Evolutionary conservation across 1,140 invertebrate species (phyloP).

Genomic region (Bathynomus jamesi): DNA sequence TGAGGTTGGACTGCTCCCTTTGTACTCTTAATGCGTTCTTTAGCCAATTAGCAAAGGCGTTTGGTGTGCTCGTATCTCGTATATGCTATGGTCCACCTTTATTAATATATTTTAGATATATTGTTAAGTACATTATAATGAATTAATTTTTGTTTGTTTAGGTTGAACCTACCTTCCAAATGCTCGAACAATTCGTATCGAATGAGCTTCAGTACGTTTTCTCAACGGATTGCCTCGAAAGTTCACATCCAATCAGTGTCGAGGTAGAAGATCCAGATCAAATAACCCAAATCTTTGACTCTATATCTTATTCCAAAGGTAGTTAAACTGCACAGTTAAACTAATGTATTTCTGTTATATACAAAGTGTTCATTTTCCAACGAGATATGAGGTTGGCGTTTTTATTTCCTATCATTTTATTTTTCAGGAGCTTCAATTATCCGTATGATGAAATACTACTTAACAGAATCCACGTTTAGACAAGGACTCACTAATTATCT

Average conservation of each 20-base stretch:
- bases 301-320: constrained; percentile 86
- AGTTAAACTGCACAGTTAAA: constrained; percentile 53
- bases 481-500: constrained; percentile 69
- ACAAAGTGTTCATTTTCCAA: too few relatives aligned
- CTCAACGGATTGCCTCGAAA: constrained; percentile 72
- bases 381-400: too few relatives aligned
- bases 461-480: constrained; percentile 73
- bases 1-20: too few relatives aligned
- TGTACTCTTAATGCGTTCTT: too few relatives aligned
- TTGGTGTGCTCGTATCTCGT: too few relatives aligned
- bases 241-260: constrained; percentile 85
- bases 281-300: constrained; percentile 88
- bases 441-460: constrained; percentile 87
- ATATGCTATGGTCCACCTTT: too few relatives aligned
- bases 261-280: constrained; percentile 80
- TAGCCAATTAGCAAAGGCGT: too few relatives aligned
- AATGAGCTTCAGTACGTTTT: constrained; percentile 64
- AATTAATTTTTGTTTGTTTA: too few relatives aligned
- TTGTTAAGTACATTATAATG: too few relatives aligned
- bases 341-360: too few relatives aligned
- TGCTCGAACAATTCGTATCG: constrained; percentile 18
- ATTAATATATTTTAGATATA: too few relatives aligned
- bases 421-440: constrained; percentile 73
- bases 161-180: constrained; percentile 22
- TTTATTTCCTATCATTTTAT: too few relatives aligned